Conservation (phyloP, 2,888 invertebrate species). For the Oxyteleia sp. region DNA sequence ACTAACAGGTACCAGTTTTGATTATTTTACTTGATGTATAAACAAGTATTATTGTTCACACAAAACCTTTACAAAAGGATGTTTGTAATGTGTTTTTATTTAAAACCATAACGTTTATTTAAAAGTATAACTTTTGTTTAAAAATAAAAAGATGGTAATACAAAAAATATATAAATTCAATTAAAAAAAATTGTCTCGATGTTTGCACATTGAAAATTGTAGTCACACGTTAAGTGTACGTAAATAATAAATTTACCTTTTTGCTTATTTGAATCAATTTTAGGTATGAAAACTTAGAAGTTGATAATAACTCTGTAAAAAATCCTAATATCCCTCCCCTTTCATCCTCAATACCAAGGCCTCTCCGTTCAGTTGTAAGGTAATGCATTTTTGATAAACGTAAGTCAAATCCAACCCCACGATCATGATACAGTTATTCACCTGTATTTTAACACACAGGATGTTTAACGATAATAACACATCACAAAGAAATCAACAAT, state of each 20-base stretch:
- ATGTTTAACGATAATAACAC: slow-evolving; percentile 27
- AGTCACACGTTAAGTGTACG: slow-evolving; percentile 1
- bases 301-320: neutral
- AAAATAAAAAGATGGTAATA: neutral
- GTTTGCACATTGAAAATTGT: slow-evolving; percentile 23
- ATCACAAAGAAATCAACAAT: slow-evolving; percentile 27
- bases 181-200: slow-evolving; percentile 3
- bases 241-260: neutral
- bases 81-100: no score
- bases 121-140: no score
- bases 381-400: slow-evolving; percentile 1
- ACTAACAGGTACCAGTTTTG: slow-evolving; percentile 16
- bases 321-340: slow-evolving; percentile 18
- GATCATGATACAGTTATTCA: neutral
- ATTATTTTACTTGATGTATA: slow-evolving; percentile 12
- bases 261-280: slow-evolving; percentile 18
- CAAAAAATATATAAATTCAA: neutral
- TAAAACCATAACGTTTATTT: no score
- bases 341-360: slow-evolving; percentile 31
- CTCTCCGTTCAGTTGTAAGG: slow-evolving; percentile 25
- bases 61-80: no score
- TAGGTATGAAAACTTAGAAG: slow-evolving; percentile 25
- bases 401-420: neutral
- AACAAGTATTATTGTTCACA: neutral
- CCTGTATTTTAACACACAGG: slow-evolving; percentile 27